phyloP scores from a whole-genome alignment of 2,797 vertebrate species.

The Acanthiza pusilla region DNA sequence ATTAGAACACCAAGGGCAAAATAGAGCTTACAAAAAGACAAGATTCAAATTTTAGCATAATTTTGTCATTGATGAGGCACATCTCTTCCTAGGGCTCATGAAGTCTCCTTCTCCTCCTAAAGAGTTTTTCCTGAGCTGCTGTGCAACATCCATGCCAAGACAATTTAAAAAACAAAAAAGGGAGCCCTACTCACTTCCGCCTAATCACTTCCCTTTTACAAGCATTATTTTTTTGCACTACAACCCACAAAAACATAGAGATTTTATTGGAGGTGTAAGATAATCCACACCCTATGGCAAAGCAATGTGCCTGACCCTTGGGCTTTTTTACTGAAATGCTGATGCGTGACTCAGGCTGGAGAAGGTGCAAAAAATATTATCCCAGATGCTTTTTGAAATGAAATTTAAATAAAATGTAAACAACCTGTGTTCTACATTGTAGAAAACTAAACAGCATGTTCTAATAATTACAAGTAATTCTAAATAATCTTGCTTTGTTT shows the following conservation, averaged over 20 bases:
- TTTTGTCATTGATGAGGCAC: not conserved
- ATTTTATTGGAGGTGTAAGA: not conserved
- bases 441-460: not conserved
- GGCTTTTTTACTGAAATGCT: not conserved
- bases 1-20: not conserved
- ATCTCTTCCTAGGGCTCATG: not conserved
- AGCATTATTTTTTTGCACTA: not conserved
- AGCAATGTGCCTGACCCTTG: not conserved
- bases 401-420: not conserved
- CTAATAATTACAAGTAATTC: not conserved
- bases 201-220: not conserved
- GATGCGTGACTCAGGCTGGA: not conserved
- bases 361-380: not conserved
- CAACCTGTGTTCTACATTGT: not conserved
- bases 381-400: not conserved
- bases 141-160: not conserved
- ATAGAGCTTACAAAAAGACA: not conserved
- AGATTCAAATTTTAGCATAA: not conserved
- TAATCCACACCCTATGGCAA: not conserved
- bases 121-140: not conserved
- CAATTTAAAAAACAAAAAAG: not conserved
- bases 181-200: not conserved
- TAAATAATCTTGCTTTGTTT: not conserved
- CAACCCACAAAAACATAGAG: not conserved
- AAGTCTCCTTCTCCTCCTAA: not conserved